Conservation (phyloP, 30 jellyfish, hydroid and myxozoan genomes). For the Turritopsis rubra region DNA sequence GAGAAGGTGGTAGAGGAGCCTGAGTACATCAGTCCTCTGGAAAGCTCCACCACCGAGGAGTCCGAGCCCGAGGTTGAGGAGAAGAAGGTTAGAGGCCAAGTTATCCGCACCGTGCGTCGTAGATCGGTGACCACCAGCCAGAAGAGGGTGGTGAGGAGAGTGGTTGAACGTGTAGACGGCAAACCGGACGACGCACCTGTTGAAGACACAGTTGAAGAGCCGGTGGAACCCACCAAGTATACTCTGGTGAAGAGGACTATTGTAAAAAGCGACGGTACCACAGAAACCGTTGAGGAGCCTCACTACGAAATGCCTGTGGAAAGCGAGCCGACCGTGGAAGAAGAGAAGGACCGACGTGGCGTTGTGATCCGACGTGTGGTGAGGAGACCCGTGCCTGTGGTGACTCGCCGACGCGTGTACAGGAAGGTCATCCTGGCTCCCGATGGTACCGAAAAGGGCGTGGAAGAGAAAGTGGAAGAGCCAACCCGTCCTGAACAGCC, state of each 20-base stretch:
- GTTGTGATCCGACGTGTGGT: slow-evolving; percentile 37
- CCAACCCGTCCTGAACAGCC: slow-evolving; percentile 12
- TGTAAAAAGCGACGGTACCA: slow-evolving; percentile 31
- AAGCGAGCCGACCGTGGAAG: slow-evolving; percentile 55
- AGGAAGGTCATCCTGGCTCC: slow-evolving; percentile 41
- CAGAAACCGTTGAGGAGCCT: slow-evolving; percentile 52
- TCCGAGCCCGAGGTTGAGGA: slow-evolving; percentile 53
- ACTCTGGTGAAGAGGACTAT: slow-evolving; percentile 51
- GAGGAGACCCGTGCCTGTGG: slow-evolving; percentile 41
- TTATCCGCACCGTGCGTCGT: slow-evolving; percentile 45
- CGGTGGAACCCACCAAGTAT: slow-evolving; percentile 50
- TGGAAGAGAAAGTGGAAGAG: slow-evolving; percentile 55
- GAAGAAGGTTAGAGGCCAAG: slow-evolving; percentile 38
- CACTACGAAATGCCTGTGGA: slow-evolving; percentile 63
- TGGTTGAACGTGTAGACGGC: slow-evolving; percentile 22
- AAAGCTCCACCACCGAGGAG: slow-evolving; percentile 46
- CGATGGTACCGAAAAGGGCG: slow-evolving; percentile 48
- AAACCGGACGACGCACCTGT: slow-evolving; percentile 51
- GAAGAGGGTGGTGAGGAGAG: slow-evolving; percentile 60
- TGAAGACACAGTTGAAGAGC: slow-evolving; percentile 53
- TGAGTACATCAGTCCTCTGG: slow-evolving; percentile 53
- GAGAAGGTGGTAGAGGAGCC: slow-evolving; percentile 62
- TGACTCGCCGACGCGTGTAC: slow-evolving; percentile 48
- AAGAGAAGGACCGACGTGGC: slow-evolving; percentile 50
- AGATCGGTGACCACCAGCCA: slow-evolving; percentile 59